A percentile compares a stretch with the other conserved stretches of the same genome.
phyloP scores from a whole-genome alignment of 2,797 vertebrate species.

The Saxicola maurus region DNA sequence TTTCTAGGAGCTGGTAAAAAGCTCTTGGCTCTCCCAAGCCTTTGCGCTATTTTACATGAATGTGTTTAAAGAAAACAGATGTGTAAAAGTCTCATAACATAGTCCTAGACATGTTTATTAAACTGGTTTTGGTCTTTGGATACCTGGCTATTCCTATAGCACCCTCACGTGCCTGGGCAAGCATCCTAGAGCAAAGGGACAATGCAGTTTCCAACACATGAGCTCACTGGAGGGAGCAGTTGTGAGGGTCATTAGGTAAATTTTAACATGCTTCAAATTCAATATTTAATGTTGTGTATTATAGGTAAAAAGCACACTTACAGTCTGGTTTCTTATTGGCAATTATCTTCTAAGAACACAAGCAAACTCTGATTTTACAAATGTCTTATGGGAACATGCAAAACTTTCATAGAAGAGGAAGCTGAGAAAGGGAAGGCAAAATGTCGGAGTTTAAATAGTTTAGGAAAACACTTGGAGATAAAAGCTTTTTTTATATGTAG shows the following conservation, averaged over 20 bases:
- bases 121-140: neutral
- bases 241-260: neutral
- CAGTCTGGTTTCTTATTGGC: conserved; percentile 1
- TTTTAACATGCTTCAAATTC: conserved; percentile 44
- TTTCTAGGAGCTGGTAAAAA: neutral
- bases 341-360: conserved; percentile 47
- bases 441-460: neutral
- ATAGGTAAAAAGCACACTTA: conserved; percentile 41
- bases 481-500: neutral
- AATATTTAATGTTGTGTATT: conserved; percentile 7
- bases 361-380: conserved; percentile 37
- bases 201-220: neutral
- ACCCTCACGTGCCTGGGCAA: neutral
- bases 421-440: neutral
- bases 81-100: neutral
- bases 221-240: neutral
- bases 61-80: neutral
- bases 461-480: neutral
- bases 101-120: neutral
- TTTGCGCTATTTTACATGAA: neutral
- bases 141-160: neutral
- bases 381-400: conserved; percentile 41
- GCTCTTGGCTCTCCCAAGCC: neutral
- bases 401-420: neutral
- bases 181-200: conserved; percentile 5